phyloP scores from a whole-genome alignment of 2,888 invertebrate genomes.

The Eledone cirrhosa region DNA sequence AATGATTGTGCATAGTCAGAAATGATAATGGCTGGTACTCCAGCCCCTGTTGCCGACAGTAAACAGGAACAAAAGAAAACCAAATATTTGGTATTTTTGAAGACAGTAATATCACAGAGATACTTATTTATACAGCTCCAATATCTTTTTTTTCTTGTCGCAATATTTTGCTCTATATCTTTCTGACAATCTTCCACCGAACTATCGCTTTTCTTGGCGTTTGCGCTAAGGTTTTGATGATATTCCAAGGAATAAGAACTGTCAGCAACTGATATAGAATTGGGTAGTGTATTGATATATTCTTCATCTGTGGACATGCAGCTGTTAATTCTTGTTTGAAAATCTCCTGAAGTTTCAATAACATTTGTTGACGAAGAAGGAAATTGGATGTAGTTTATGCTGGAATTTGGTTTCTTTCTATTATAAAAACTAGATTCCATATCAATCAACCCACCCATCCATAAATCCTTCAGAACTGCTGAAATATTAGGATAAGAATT shows the following conservation, averaged over 20 bases:
- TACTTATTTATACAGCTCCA: neutral
- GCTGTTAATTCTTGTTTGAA: neutral
- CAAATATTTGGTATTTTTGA: slow-evolving; percentile 7
- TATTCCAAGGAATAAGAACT: too few species aligned
- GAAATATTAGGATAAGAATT: slow-evolving; percentile 1
- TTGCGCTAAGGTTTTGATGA: too few species aligned
- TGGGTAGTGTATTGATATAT: too few species aligned
- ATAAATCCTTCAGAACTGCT: neutral
- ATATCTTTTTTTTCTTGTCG: too few species aligned
- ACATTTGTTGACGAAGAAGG: neutral
- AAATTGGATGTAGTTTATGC: neutral
- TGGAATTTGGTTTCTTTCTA: neutral
- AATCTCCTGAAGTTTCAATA: neutral
- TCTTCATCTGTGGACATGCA: neutral
- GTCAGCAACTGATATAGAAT: too few species aligned
- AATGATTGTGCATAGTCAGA: neutral
- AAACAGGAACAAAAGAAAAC: neutral
- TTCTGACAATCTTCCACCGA: too few species aligned
- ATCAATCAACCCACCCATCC: neutral
- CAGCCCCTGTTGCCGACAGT: slow-evolving; percentile 19
- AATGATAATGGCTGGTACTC: slow-evolving; percentile 22
- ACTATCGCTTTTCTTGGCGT: too few species aligned
- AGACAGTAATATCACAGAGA: neutral
- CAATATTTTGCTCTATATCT: too few species aligned
- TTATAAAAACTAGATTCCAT: neutral